phyloP scores from a whole-genome alignment of 1,140 invertebrate genomes.

The Drosophila simulans region DNA sequence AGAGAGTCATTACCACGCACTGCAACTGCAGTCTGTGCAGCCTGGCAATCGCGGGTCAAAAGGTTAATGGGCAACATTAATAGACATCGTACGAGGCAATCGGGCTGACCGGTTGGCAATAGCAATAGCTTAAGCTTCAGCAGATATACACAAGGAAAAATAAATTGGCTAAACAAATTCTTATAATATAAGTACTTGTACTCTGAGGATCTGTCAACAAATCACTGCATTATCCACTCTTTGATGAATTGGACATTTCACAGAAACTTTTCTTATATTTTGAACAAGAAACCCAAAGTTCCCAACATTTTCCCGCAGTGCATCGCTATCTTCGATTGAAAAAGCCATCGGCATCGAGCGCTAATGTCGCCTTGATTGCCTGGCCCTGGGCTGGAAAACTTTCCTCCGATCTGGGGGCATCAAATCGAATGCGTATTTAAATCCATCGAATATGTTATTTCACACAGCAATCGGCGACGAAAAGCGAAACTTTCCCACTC shows the following conservation, averaged over 20 bases:
- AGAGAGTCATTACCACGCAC: slow-evolving; percentile 73
- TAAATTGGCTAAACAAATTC: too few species aligned
- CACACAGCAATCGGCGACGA: slow-evolving; percentile 4
- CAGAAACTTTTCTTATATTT: too few species aligned
- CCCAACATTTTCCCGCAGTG: neutral
- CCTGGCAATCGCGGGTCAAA: slow-evolving; percentile 65
- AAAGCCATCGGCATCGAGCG: slow-evolving; percentile 23
- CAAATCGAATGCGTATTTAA: slow-evolving; percentile 66
- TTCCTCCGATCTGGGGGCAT: slow-evolving; percentile 44
- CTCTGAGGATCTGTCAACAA: neutral
- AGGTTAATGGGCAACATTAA: slow-evolving; percentile 81
- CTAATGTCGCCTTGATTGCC: slow-evolving; percentile 78
- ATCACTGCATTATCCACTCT: too few species aligned
- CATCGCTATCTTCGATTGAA: slow-evolving; percentile 10
- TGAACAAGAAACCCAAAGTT: too few species aligned
- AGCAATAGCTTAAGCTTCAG: slow-evolving; percentile 6
- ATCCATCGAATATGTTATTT: slow-evolving; percentile 64
- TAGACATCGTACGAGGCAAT: slow-evolving; percentile 69
- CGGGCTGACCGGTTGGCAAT: slow-evolving; percentile 42
- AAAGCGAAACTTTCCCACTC: slow-evolving; percentile 61
- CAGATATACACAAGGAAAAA: neutral
- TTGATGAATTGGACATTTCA: too few species aligned
- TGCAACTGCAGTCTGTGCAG: slow-evolving; percentile 29
- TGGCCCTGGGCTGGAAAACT: slow-evolving; percentile 52
- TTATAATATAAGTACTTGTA: too few species aligned